Evolutionary conservation across 1,140 invertebrate species (phyloP).

Genomic region (Drosophila melanica): DNA sequence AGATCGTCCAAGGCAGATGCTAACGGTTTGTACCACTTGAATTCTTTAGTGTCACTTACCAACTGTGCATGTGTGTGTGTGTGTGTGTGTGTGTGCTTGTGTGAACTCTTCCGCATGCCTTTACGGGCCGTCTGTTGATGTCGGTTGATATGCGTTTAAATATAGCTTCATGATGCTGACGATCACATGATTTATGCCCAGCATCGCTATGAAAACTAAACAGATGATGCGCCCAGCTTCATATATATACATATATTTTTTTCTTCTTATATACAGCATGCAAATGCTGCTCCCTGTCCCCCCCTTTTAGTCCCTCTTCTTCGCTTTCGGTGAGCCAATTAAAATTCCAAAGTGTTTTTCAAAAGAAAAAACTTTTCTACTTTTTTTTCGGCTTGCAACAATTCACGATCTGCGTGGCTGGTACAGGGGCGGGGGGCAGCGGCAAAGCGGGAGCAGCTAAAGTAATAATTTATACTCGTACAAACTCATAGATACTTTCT

Average conservation of each 20-base stretch:
- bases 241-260: neutral
- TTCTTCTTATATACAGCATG: conserved; percentile 9
- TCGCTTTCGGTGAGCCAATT: conserved; percentile 49
- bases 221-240: conserved; percentile 29
- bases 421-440: too few species aligned
- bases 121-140: conserved; percentile 4
- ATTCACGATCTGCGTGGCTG: conserved; percentile 24
- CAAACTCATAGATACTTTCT: conserved; percentile 60
- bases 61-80: neutral
- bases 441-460: neutral
- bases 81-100: conserved; percentile 3
- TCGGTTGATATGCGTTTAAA: conserved; percentile 2
- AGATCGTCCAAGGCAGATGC: conserved; percentile 1
- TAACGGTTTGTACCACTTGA: conserved; percentile 7
- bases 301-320: neutral
- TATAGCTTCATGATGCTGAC: conserved; percentile 31
- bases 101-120: conserved; percentile 48
- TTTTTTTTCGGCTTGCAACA: conserved; percentile 12
- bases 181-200: conserved; percentile 50
- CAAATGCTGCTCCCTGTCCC: conserved; percentile 11
- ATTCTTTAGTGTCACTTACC: conserved; percentile 1
- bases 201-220: conserved; percentile 35
- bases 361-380: conserved; percentile 5
- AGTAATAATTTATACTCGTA: conserved; percentile 67
- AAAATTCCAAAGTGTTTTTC: conserved; percentile 65